These are phyloP conservation scores for Euspilapteryx auroguttella DNA, from an alignment of 2,888 invertebrate species.

Conservation along the genomic window DNA sequence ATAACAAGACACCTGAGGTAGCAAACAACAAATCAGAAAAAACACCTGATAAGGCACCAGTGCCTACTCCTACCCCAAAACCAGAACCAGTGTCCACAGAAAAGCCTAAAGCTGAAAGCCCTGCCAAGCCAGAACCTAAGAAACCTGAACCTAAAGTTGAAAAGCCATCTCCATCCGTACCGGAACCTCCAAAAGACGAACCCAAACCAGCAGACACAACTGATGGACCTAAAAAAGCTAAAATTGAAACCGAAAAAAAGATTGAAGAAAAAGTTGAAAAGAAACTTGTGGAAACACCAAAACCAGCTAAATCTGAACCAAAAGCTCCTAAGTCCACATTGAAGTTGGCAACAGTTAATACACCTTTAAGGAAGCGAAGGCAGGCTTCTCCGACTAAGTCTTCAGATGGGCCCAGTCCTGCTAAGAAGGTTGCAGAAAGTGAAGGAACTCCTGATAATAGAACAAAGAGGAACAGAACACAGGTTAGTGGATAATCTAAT, in stretches of 20 bases:
- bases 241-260: slow-evolving; percentile 12
- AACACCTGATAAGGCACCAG: neutral
- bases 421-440: slow-evolving; percentile 33
- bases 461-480: slow-evolving; percentile 44
- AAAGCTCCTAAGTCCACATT: slow-evolving; percentile 50
- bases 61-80: slow-evolving; percentile 15
- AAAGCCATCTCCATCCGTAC: slow-evolving; percentile 9
- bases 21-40: slow-evolving; percentile 34
- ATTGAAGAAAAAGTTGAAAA: slow-evolving; percentile 16
- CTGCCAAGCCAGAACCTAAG: slow-evolving; percentile 26
- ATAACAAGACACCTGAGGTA: slow-evolving; percentile 37
- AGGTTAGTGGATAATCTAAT: slow-evolving; percentile 19
- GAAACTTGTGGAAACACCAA: slow-evolving; percentile 18
- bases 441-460: slow-evolving; percentile 39
- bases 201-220: slow-evolving; percentile 9
- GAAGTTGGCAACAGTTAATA: slow-evolving; percentile 59
- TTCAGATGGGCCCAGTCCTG: slow-evolving; percentile 25
- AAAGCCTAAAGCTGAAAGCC: slow-evolving; percentile 20
- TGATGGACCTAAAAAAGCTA: slow-evolving; percentile 1
- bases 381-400: slow-evolving; percentile 42
- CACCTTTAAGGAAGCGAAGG: slow-evolving; percentile 57
- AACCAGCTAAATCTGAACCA: slow-evolving; percentile 20
- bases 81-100: slow-evolving; percentile 19
- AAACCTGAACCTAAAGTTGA: slow-evolving; percentile 17
- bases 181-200: slow-evolving; percentile 12